Conservation (phyloP, 2,888 invertebrate genomes). For the Lasius platythorax region DNA sequence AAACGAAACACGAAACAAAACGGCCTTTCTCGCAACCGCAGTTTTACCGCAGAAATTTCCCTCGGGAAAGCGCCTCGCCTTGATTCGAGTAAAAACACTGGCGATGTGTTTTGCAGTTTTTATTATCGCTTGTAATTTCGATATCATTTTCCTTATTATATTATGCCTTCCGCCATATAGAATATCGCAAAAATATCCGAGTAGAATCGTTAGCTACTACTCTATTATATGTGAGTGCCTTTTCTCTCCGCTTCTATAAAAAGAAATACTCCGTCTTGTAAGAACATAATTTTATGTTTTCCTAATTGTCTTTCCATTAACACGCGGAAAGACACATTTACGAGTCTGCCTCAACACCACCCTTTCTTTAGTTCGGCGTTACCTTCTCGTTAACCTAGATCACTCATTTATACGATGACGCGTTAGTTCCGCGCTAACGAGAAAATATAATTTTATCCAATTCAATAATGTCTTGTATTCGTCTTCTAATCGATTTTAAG, state of each 20-base stretch:
- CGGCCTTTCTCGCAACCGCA: neutral
- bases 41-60: neutral
- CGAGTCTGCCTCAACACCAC: neutral
- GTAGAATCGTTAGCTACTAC: too few relatives aligned
- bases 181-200: conserved; percentile 11
- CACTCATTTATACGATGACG: conserved; percentile 8
- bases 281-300: neutral
- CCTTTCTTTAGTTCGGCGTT: neutral
- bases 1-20: neutral
- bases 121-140: neutral
- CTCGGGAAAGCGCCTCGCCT: neutral
- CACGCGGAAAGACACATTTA: conserved; percentile 4
- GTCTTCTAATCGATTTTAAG: conserved; percentile 21
- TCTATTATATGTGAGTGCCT: neutral
- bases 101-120: neutral
- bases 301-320: neutral
- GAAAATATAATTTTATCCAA: conserved; percentile 30
- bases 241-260: neutral
- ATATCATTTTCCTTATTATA: neutral
- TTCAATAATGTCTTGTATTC: neutral
- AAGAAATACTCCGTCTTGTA: neutral
- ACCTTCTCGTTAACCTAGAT: conserved; percentile 36
- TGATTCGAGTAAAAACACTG: conserved; percentile 25
- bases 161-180: neutral
- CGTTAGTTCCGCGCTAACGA: neutral